Base-by-base conservation (phyloP, 2,113 vertebrate species). In the Oncorhynchus masou region DNA sequence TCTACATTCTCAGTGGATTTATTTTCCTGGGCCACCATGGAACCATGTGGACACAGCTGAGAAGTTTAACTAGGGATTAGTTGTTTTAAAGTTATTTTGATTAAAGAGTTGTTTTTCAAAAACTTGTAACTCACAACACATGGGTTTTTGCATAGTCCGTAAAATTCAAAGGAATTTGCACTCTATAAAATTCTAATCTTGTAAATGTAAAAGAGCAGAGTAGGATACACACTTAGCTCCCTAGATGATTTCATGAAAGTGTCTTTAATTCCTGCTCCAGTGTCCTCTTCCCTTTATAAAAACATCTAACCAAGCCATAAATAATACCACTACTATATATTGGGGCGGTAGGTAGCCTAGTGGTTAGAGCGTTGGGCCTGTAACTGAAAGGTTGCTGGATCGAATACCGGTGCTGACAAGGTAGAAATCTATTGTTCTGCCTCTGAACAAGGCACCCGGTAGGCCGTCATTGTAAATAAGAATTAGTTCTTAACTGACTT, bases 61-160 rank as follows among this genome's bases (percentile, higher is more conserved):
- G 95, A 95, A 94, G 92, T 94, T 96, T 97, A 97, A 96, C 94
- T 95, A 92, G 94, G 95, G 96, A 98, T 99, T 97, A 98, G 96
- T 95, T 95, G 94, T 96, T 96, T 96, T 97, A 96, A 96, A 97
- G 96, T 95, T 97, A 95, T 96, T 98, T 96, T 97, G 95, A 98
- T 99, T 96, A 97, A 96, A 97, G 94, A 93, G 92, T 95, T 95
- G 95, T 95, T 96, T 90, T 96, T 94, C 89, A 16, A 16, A 96
- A 94, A 94, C 91, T 89, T 94, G 93, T 95, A 96, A 96, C 91
- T 87, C 88, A 92, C 94, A 96, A 94, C 95, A 96, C 94, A 95
- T 96, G 95, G 90, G 12, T 1, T 54, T 91, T 94, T 93, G 94
- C 92, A 93, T 95, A 93, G 92, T 92, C 88, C 89, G 86, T 89